phyloP scores from a whole-genome alignment of 2,113 vertebrate species.

The Burhinus oedicnemus region DNA sequence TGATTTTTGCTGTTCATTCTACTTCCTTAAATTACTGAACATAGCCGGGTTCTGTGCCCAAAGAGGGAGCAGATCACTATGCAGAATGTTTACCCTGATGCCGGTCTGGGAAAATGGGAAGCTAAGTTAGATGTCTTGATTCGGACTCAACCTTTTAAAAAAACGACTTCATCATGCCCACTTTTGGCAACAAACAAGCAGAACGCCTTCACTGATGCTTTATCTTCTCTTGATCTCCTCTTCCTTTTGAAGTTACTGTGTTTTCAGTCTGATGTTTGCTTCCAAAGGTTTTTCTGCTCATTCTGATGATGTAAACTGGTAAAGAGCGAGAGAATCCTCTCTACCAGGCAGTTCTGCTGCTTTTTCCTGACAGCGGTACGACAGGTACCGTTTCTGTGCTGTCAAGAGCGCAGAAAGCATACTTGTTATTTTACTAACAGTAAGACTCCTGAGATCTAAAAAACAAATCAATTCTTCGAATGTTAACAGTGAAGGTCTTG shows the following conservation, averaged over 20 bases:
- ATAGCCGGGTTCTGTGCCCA: accelerated
- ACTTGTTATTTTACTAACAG: not conserved
- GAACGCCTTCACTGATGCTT: not conserved
- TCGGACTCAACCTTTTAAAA: not conserved
- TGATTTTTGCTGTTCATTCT: not conserved
- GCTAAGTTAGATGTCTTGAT: not conserved
- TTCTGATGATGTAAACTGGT: not conserved
- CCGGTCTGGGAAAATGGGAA: not conserved
- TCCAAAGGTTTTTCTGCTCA: not conserved
- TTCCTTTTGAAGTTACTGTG: not conserved
- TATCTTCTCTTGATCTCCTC: not conserved
- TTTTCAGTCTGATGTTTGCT: not conserved
- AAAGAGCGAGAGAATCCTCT: not conserved
- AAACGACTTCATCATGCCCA: not conserved
- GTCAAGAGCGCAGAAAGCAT: not conserved
- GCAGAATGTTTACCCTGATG: not conserved
- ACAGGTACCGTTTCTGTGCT: not conserved
- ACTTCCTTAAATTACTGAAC: not conserved
- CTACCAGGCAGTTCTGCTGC: not conserved
- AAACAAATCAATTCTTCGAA: not conserved
- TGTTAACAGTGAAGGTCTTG: slow-evolving; percentile 73
- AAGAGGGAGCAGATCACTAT: not conserved
- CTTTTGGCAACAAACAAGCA: not conserved
- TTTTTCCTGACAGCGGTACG: not conserved
- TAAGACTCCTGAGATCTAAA: slow-evolving; percentile 26